These are phyloP conservation scores for Drosophila nikananu DNA, from an alignment of 1,140 invertebrate genomes.

Conservation along the genomic window DNA sequence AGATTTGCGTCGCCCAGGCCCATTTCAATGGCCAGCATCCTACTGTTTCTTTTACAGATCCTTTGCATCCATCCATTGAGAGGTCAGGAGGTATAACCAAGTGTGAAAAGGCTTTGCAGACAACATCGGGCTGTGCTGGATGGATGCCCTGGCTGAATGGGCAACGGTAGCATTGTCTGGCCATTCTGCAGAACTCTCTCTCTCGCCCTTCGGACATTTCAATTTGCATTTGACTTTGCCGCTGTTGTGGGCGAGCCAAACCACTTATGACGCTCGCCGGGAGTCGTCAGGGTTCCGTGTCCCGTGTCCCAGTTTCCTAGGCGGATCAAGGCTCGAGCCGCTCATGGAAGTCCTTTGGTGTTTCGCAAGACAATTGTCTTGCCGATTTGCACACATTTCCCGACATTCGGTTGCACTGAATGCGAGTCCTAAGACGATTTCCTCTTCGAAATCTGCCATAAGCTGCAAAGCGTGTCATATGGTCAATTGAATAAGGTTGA, in stretches of 20 bases:
- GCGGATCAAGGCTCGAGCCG: conserved; percentile 59
- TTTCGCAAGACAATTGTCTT: conserved; percentile 53
- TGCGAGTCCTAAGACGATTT: conserved; percentile 71
- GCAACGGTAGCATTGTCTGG: conserved; percentile 45
- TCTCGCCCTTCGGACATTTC: conserved; percentile 55
- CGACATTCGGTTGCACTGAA: conserved; percentile 54
- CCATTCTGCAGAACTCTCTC: conserved; percentile 49
- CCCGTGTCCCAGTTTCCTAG: conserved; percentile 29
- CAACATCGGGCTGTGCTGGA: conserved; percentile 13
- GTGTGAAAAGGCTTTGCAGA: conserved; percentile 79
- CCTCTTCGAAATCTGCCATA: conserved; percentile 69
- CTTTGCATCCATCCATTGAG: conserved; percentile 49
- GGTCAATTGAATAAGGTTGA: conserved; percentile 73
- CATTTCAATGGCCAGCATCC: conserved; percentile 48
- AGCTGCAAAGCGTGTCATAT: conserved; percentile 79
- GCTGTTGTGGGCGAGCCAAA: conserved; percentile 52
- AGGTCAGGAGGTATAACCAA: conserved; percentile 46
- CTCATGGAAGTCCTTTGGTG: conserved; percentile 17
- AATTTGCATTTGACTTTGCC: conserved; percentile 84
- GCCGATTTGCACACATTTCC: conserved; percentile 53
- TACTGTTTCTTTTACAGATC: conserved; percentile 55
- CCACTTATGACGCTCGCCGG: conserved; percentile 65
- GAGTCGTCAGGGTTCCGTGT: conserved; percentile 10
- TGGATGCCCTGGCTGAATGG: conserved; percentile 8
- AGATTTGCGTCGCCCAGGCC: conserved; percentile 33